Base-by-base conservation (phyloP, 2,797 vertebrate species). In the Sebastes paucispinis region DNA sequence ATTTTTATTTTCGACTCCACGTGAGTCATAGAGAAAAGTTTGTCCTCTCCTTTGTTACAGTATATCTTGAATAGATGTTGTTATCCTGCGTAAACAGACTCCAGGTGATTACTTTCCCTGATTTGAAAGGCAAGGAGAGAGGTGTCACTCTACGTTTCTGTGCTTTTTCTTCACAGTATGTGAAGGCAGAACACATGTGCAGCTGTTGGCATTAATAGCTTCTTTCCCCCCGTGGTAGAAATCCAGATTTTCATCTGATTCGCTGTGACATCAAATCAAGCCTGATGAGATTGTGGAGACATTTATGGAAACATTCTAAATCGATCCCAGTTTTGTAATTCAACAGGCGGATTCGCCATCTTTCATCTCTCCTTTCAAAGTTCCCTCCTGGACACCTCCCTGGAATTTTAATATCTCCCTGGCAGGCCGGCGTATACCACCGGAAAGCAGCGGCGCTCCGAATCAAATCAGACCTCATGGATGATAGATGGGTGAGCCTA, bases 231-330 rank as follows among this genome's bases (percentile, higher is more conserved):
- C 77, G 88, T 77, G 77, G 87, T 69, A 10, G 81, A 81, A 88
- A 88, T 92, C 77, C 84, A 89, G 87, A 92, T 91, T 93, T 89
- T 89, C 88, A 94, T 94, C 89, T 87, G 88, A 93, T 92, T 92
- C 82, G 27, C 82, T 75, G 14, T 93, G 92, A 90, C 91, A 93
- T 92, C 84, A 87, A 50, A 89, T 92, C 88, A 88, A 84, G 80
- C 86, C 90, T 86, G 93, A 93, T 93, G 88, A 94, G 93, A 90
- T 89, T 89, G 91, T 83, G 88, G 75, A 92, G 91, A 93, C 93
- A 93, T 94, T 94, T 93, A 92, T 90, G 90, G 89, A 94, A 94
- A 91, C 90, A 83, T 94, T 88, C 83, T 87, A 92, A 95, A 94
- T 91, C 83, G 79, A 94, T 94, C 86, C 8, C 65, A 64, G 88